Evolutionary conservation across 2,797 vertebrate genomes (phyloP), one percentile per base, ranked within the genome.

Genomic region (Ambastaia sidthimunki): DNA sequence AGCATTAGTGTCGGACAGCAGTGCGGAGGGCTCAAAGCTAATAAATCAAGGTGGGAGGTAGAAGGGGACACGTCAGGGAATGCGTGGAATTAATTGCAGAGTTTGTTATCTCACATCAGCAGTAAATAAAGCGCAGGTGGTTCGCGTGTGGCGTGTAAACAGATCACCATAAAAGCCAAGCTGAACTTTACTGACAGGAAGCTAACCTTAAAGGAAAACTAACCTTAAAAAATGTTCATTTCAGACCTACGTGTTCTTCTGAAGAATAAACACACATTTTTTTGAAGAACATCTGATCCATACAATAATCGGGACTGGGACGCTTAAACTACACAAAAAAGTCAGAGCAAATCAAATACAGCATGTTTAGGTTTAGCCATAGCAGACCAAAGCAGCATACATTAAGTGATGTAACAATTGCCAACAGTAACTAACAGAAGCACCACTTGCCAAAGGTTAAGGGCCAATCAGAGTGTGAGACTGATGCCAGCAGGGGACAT

Each of bases 41-140:
- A 15, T 84, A 75, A 78, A 85, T 71, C 19, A 16, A 70, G 54
- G 63, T 28, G 57, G 70, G 47, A 62, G 55, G 50, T 13, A 31
- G 15, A 4, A 15, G 50, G 63, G 44, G 66, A 66, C 52, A 72
- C 60, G 31, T 74, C 16, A 19, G 77, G 78, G 59, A 73, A 50
- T 9, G 73, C 18, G 34, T 67, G 54, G 63, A 89, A 91, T 89
- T 90, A 89, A 92, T 87, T 71, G 87, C 34, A 48, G 50, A 70
- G 69, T 63, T 21, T 34, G 21, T 59, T 69, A 79, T 84, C 65
- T 79, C 60, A 83, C 74, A 84, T 81, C 54, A 54, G 74, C 71
- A 10, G 68, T 73, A 71, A 70, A 81, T 81, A 84, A 71, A 37
- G 19, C 63, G 59, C 82, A 86, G 85, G 85, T 82, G 87, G 65